Percentiles rank a stretch among this genome's conserved stretches.
phyloP scores from a whole-genome alignment of 2,113 vertebrate genomes.

The Daboia siamensis region DNA sequence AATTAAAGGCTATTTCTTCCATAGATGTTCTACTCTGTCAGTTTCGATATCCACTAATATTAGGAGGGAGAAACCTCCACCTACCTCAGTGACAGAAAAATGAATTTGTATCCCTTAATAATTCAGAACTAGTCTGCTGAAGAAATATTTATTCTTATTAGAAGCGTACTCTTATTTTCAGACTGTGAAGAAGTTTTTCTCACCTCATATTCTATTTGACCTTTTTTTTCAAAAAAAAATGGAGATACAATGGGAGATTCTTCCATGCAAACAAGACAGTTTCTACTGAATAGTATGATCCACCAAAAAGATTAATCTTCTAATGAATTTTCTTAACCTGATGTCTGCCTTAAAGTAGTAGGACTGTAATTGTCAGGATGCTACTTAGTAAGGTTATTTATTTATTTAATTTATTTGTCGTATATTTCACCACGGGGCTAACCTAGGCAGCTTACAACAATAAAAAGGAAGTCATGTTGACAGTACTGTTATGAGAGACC shows the following conservation, averaged over 20 bases:
- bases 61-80: not conserved
- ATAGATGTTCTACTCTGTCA: not conserved
- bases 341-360: not conserved
- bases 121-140: not conserved
- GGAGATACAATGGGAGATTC: not conserved
- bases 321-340: not conserved
- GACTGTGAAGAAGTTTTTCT: not conserved
- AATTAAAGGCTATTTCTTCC: not conserved
- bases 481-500: not conserved
- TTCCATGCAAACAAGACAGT: not conserved
- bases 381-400: not conserved
- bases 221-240: not conserved
- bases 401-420: not conserved
- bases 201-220: not conserved
- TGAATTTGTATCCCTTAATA: conserved; percentile 19
- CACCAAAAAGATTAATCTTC: not conserved
- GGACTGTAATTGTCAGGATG: not conserved
- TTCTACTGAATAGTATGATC: not conserved
- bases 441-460: not conserved
- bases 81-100: conserved; percentile 36
- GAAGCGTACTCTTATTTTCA: not conserved
- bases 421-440: not conserved
- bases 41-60: conserved; percentile 2
- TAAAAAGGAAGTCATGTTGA: not conserved
- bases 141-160: not conserved